Base-by-base conservation (phyloP, 2,888 invertebrate species). In the Cloeon dipterum region DNA sequence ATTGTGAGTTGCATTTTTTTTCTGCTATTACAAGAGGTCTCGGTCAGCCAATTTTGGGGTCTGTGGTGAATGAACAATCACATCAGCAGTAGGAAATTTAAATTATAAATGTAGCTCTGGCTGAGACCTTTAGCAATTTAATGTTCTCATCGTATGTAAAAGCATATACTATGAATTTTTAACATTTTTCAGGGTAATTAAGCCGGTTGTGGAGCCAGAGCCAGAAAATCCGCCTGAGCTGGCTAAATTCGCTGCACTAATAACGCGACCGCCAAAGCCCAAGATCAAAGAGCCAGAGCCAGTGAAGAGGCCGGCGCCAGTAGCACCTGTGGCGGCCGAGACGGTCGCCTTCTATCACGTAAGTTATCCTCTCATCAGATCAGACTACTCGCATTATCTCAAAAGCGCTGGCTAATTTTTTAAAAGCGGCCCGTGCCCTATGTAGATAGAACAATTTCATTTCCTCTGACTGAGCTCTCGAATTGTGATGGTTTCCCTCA, bases 201-300 rank as follows among this genome's bases (percentile, higher is more conserved):
- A 76, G 50, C 72, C 76, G 4, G 60, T 76, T 18, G 55, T 73
- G 26, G 58, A 57, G 38, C 17, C 23, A 7, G 42, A 56, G 5
- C 53, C 54, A 35, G 55, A n/a, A n/a, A n/a, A n/a, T n/a, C n/a
- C 81, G 20, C 81, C 83, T 8, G 82, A 82, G 50, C 56, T 85
- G 43, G 83, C 82, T 10, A 71, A 77, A 52, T 82, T 85, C 51
- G 76, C 82, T 7, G 79, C 83, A 18, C 55, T 85, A 40, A 75
- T 83, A 25, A 82, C 81, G 4, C 65, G 81, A 43, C 81, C 81
- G 37, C 78, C 78, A 3, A 81, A 81, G 51, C 69, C 29, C n/a
- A 29, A 29, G 46, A 45, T 47, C 37, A 53, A 53, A 50, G 53
- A 55, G 42, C n/a, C n/a, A 45, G 49, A 42, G 47, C 43, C 46